Base-by-base conservation (phyloP, 2,888 invertebrate genomes). In the Exephanes ischioxanthus region DNA sequence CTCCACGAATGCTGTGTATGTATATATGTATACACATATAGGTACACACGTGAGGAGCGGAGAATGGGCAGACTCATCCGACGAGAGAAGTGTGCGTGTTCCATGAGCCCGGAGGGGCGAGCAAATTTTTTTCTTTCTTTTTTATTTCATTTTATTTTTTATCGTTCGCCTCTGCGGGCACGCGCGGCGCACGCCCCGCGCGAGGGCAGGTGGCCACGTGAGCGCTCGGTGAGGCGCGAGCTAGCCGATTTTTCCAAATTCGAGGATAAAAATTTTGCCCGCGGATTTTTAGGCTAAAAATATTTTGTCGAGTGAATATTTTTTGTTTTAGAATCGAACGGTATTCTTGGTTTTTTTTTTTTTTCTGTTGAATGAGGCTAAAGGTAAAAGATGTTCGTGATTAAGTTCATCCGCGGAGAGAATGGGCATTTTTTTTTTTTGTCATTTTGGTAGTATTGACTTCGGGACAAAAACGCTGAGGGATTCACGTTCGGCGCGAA, bases 81-180 rank as follows among this genome's bases (percentile, higher is more conserved):
- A 82, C 37, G 33, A 33, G 61, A n/a, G 45, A 33, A 75, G 83
- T 75, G 51, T 63, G 77, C 53, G 92, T 90, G 91, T 91, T 90
- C 84, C 88, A 90, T 91, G 88, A 86, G 58, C 80, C 66, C 85
- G 80, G 88, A 91, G 82, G 66, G 80, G 83, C 75, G 84, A 79
- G 80, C 73, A 70, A 86, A 67, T 83, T 86, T 85, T 78, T 85
- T 79, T 76, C n/a, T 83, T 86, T 85, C 71, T 87, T 79, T 72
- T 80, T 75, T 77, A 41, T 41, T 41, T 11, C 41, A 41, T 41
- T 41, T 41, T 41, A 41, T 70, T 78, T 86, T 85, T 85, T 85
- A 85, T 81, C 81, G 77, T 63, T 81, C 84, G 72, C 51, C 41
- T 73, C 78, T 58, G 37, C 30, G 66, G 87, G 86, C 87, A 85